Evolutionary conservation across 2,113 vertebrate genomes (phyloP).

Genomic region (Callithrix jacchus): DNA sequence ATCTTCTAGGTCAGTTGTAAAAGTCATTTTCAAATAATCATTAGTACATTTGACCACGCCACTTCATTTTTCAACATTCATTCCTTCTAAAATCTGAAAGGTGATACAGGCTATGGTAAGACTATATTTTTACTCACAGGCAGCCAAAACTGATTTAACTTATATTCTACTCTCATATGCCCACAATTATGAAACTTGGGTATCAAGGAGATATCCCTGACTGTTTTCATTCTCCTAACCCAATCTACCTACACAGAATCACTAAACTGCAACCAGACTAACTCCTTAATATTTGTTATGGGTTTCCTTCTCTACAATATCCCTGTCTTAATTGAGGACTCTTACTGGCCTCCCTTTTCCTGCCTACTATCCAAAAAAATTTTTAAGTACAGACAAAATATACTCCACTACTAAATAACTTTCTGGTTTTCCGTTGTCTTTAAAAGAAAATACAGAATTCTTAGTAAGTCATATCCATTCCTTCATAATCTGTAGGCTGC

Average conservation of each 20-base stretch:
- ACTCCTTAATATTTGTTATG: neutral
- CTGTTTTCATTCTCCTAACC: conserved; percentile 26
- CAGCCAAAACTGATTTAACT: conserved; percentile 36
- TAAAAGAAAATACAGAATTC: conserved; percentile 21
- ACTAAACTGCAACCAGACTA: neutral
- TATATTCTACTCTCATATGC: neutral
- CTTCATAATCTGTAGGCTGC: neutral
- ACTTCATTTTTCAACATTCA: conserved; percentile 18
- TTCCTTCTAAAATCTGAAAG: conserved; percentile 22
- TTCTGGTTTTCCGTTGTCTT: neutral
- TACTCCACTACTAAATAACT: conserved; percentile 25
- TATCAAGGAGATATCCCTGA: neutral
- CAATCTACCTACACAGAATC: neutral
- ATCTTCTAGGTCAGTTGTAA: neutral
- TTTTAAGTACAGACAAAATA: conserved; percentile 2
- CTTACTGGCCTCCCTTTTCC: neutral
- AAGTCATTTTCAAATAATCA: conserved; percentile 36
- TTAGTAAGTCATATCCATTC: neutral
- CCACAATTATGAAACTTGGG: conserved; percentile 6
- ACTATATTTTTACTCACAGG: conserved; percentile 1
- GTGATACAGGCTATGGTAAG: neutral
- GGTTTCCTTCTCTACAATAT: neutral
- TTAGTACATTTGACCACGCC: neutral
- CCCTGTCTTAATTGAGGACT: neutral
- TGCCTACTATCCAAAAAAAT: neutral